phyloP scores from a whole-genome alignment of 2,113 vertebrate genomes.

The Boulengeromyrus knoepffleri region DNA sequence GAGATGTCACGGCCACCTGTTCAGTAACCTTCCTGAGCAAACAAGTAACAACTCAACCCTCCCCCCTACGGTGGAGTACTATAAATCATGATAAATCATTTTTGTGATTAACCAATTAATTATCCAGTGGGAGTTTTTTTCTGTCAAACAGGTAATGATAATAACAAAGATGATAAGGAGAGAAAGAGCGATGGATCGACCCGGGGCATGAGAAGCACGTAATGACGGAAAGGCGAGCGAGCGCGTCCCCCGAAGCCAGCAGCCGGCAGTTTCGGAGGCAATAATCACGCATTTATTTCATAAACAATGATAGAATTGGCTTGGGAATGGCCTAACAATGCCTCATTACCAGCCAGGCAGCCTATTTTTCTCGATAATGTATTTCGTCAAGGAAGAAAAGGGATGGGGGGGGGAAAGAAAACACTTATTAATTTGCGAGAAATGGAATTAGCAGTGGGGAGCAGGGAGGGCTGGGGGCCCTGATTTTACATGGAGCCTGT shows the following conservation, averaged over 20 bases:
- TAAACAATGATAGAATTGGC: slow-evolving; percentile 60
- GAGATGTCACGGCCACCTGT: background rate
- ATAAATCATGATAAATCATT: slow-evolving; percentile 52
- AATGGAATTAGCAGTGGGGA: slow-evolving; percentile 71
- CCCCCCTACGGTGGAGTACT: slow-evolving; percentile 31
- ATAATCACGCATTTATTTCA: slow-evolving; percentile 66
- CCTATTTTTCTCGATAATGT: slow-evolving; percentile 54
- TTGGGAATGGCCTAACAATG: slow-evolving; percentile 70
- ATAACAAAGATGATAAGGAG: slow-evolving; percentile 49
- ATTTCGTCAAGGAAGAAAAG: slow-evolving; percentile 58
- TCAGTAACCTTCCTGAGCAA: slow-evolving; percentile 10
- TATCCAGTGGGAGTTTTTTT: slow-evolving; percentile 46
- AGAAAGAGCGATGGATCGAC: slow-evolving; percentile 33
- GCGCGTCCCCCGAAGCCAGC: slow-evolving; percentile 47
- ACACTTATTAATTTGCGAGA: slow-evolving; percentile 70
- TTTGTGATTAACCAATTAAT: slow-evolving; percentile 56
- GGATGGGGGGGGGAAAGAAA: slow-evolving; percentile 51
- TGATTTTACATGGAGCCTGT: slow-evolving; percentile 68
- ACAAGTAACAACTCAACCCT: slow-evolving; percentile 19
- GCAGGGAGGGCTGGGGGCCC: slow-evolving; percentile 51
- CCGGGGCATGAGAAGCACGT: slow-evolving; percentile 33
- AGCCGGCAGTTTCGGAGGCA: slow-evolving; percentile 38
- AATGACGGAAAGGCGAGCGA: slow-evolving; percentile 29
- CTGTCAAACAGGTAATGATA: slow-evolving; percentile 47
- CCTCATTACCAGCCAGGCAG: slow-evolving; percentile 65